Evolutionary conservation across 1,140 invertebrate species (phyloP), one percentile per base, ranked within the genome.

Genomic region (Mya arenaria): DNA sequence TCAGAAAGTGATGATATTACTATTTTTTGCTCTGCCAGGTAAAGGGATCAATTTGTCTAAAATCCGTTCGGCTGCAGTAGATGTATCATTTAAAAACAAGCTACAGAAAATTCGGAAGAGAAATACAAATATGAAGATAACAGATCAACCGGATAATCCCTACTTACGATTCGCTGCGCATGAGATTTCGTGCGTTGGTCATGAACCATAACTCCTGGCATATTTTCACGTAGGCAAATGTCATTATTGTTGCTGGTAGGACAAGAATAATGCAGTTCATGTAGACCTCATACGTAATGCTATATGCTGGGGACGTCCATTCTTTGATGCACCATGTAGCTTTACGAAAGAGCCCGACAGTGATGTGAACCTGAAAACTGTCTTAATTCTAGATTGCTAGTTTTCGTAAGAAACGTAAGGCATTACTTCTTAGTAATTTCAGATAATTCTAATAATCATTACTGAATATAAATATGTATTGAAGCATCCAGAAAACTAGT

Each of bases 201-300:
- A 93, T 91, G 30, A 89, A 84, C 91, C 95, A 95, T 41, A 96
- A 94, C 89, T 96, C 95, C 90, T 93, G 94, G 86, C 95, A 95
- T 82, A 96, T 96, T 77, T 94, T 92, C 4, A 93, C 92, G 86
- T 96, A 96, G 60, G 95, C 94, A 77, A 94, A 94, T 3, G 92
- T 94, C 95, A 96, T 96, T 41, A 96, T 93, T 30, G 89, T 87
- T 3, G 95, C 92, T 0, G 96, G 96, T 0, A 95, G 84, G 0
- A 96, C 88, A 0, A 96, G 92, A n/a, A 96, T 94, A 13, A 96
- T 79, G 1, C 94, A 71, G 10, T 96, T 90, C 94, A 95, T 95
- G 87, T 95, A 96, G 0, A 96, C 86, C 88, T 96, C 95, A 87
- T 96, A 95, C 25, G 94, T 87, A 36, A 92, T 92, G 94, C 94